Percentiles rank a stretch among this genome's conserved stretches.
Conservation (phyloP, 1,140 invertebrate species). For the Drepana arcuata region DNA sequence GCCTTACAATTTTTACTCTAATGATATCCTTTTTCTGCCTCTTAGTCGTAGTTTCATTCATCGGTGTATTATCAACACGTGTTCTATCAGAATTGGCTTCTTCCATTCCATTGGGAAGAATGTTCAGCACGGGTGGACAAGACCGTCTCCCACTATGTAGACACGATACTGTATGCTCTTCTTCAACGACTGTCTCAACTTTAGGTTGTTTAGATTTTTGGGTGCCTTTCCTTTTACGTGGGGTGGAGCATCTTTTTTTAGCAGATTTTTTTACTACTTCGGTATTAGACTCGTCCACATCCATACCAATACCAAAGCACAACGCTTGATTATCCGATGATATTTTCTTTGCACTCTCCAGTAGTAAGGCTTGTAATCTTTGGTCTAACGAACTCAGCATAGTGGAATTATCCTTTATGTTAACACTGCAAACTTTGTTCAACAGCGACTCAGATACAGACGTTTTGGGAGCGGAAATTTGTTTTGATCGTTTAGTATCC, state of each 20-base stretch:
- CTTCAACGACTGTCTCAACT: constrained; percentile 26
- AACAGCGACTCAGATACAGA: constrained; percentile 33
- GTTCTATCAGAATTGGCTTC: too few species aligned
- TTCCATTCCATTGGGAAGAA: too few species aligned
- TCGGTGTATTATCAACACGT: too few species aligned
- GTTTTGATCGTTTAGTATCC: constrained; percentile 9
- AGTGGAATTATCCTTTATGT: constrained; percentile 26
- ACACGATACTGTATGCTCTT: constrained; percentile 40
- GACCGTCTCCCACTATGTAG: constrained; percentile 30
- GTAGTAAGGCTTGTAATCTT: constrained; percentile 32
- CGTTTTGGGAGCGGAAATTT: constrained; percentile 6
- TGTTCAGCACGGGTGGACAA: constrained; percentile 36
- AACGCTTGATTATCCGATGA: not conserved
- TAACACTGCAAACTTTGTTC: constrained; percentile 29
- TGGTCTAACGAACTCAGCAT: constrained; percentile 36
- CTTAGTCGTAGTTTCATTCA: too few species aligned
- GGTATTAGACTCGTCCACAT: constrained; percentile 12
- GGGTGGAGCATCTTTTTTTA: constrained; percentile 51
- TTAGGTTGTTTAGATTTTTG: constrained; percentile 20
- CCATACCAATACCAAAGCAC: constrained; percentile 5
- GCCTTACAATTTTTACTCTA: constrained; percentile 56
- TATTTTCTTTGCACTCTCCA: constrained; percentile 51
- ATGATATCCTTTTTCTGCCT: constrained; percentile 48
- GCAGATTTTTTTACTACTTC: constrained; percentile 19
- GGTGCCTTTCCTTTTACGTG: constrained; percentile 33